Base-by-base conservation (phyloP, 2,113 vertebrate species). In the Poeciliopsis occidentalis region DNA sequence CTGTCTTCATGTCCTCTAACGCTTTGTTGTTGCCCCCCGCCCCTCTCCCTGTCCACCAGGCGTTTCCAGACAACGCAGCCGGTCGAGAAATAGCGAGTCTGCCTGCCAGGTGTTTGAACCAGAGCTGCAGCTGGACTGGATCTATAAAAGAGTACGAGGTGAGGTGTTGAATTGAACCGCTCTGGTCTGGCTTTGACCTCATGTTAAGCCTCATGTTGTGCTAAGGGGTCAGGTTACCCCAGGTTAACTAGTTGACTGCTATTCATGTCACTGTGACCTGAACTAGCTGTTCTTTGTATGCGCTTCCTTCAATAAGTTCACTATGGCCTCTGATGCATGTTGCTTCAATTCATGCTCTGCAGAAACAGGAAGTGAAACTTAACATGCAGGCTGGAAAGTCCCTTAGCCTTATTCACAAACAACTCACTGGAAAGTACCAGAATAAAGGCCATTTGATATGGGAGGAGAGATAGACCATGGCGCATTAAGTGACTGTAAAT, bases 131-230 rank as follows among this genome's bases (percentile, higher is more conserved):
- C 3, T 98, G 97, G 97, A 96, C 94, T 65, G 97, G 97, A 15
- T 96, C 95, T 1, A 94, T 98, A 30, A 98, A 96, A 70, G 97
- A 98, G 0, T 98, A 98, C 0, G 97, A 98, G 97, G 97, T 98
- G 86, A 78, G 31, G 67, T 60, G 61, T 62, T 60, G 24, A 6
- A 32, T 17, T 62, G 5, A 17, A 1, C 2, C 77, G 54, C 60
- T 60, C n/a, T 60, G 67, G n/a, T 24, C 63, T 65, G 17, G 29
- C 17, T 51, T 10, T 70, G 39, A 54, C 24, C 8, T 11, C 22
- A 1, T 26, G 12, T 26, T 26, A 64, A 57, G 26, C 24, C 3
- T 4, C 44, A 29, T 17, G 34, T 37, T 0, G 10, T 12, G 34
- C 34, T 47, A 19, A 60, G 8, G 3, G n/a, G 24, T 64, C 8